These are phyloP conservation scores for Metaphire vulgaris DNA, from an alignment of 1,140 invertebrate species.

Conservation along the genomic window DNA sequence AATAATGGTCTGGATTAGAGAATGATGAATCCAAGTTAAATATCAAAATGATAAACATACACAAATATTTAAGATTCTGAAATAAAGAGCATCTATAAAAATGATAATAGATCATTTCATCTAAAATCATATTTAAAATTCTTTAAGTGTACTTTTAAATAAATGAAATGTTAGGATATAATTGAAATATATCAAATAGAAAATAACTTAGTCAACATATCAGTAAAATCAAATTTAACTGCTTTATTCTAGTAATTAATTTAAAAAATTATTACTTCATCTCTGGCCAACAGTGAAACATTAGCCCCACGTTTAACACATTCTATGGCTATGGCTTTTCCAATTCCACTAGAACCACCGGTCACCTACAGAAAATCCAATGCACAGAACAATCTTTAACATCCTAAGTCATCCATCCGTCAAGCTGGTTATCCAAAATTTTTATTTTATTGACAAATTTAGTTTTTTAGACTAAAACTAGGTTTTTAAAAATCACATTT, in stretches of 20 bases:
- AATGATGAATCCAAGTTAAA: background rate
- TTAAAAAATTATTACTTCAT: constrained; percentile 51
- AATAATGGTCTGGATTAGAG: background rate
- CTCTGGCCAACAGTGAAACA: constrained; percentile 81
- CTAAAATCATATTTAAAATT: background rate
- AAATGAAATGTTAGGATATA: constrained; percentile 10
- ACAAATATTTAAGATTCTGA: too few relatives aligned
- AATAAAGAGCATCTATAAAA: background rate
- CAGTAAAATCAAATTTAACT: constrained; percentile 16
- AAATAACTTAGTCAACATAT: background rate
- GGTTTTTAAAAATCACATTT: too few relatives aligned
- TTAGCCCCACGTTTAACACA: constrained; percentile 71
- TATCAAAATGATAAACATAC: background rate
- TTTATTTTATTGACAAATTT: too few relatives aligned
- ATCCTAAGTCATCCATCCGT: too few relatives aligned
- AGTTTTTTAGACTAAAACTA: too few relatives aligned
- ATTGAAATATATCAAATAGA: constrained; percentile 9
- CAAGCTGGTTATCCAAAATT: too few relatives aligned
- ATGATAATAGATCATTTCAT: background rate
- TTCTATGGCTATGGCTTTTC: constrained; percentile 71
- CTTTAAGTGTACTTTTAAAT: constrained; percentile 10
- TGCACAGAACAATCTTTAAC: too few relatives aligned
- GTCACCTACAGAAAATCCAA: too few relatives aligned
- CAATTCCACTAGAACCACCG: constrained; percentile 92
- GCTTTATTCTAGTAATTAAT: background rate